phyloP scores from a whole-genome alignment of 2,888 invertebrate species.

The Dynastes maya region DNA sequence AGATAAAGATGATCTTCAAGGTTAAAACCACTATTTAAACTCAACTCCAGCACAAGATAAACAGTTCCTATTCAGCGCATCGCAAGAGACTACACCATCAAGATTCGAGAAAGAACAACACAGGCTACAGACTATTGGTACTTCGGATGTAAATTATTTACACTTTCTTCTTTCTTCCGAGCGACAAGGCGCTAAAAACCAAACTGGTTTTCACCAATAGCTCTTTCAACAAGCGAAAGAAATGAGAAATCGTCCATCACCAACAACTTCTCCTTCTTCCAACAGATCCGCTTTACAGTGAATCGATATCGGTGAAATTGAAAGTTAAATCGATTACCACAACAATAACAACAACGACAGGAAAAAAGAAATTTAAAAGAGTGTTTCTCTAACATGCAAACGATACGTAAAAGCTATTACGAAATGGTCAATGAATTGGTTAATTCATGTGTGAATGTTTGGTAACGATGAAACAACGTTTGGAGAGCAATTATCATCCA shows the following conservation, averaged over 20 bases:
- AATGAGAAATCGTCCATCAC: slow-evolving; percentile 4
- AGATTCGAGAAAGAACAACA: slow-evolving; percentile 15
- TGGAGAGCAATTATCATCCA: too few relatives aligned
- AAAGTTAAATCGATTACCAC: too few relatives aligned
- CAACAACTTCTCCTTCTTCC: too few relatives aligned
- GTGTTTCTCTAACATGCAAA: too few relatives aligned
- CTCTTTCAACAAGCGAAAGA: background rate
- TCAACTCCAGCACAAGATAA: background rate
- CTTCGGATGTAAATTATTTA: slow-evolving; percentile 14
- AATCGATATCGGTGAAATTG: too few relatives aligned
- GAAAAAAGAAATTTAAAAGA: too few relatives aligned
- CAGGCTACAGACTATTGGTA: background rate
- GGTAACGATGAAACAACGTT: too few relatives aligned
- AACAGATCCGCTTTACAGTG: too few relatives aligned
- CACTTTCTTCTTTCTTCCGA: slow-evolving; percentile 24
- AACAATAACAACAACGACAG: too few relatives aligned
- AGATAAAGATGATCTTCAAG: background rate
- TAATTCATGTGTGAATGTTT: too few relatives aligned
- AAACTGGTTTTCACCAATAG: background rate
- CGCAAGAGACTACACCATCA: background rate
- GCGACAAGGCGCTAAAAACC: background rate
- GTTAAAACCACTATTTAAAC: background rate
- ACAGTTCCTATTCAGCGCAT: background rate
- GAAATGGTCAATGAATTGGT: too few relatives aligned
- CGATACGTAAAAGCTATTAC: too few relatives aligned